Evolutionary conservation across 37 sponge, comb jelly and placozoan species (phyloP).

Genomic region (Oopsacas minuta): DNA sequence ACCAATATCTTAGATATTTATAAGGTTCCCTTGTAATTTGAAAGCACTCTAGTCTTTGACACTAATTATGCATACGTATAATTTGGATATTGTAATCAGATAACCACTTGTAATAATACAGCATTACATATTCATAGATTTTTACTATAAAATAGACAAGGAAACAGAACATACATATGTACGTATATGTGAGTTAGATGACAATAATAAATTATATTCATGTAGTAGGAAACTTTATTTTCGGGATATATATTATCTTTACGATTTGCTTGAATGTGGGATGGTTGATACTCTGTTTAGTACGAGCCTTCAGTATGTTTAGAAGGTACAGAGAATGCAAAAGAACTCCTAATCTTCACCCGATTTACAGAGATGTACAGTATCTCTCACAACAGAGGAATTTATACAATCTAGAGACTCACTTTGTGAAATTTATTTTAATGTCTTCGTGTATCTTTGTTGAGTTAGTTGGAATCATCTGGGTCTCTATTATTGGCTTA

Average conservation of each 20-base stretch:
- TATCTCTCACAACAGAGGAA: slow-evolving; percentile 3
- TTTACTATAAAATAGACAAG: no score
- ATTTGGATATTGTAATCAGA: no score
- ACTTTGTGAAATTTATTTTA: background rate
- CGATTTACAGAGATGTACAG: background rate
- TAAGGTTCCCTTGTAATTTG: no score
- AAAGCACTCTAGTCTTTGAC: no score
- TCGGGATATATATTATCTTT: background rate
- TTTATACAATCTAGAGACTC: background rate
- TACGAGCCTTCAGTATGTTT: background rate
- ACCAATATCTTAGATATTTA: no score
- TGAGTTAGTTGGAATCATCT: background rate
- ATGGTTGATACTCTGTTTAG: background rate
- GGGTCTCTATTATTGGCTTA: background rate
- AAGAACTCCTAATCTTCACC: background rate
- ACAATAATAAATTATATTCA: no score
- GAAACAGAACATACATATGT: no score
- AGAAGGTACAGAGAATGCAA: background rate
- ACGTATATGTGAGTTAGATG: no score
- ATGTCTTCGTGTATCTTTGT: background rate
- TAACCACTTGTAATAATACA: no score
- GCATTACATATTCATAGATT: no score
- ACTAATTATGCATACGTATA: no score
- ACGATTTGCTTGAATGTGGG: background rate
- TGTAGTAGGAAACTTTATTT: no score